Base-by-base conservation (phyloP, 2,797 vertebrate species). In the Oophaga sylvatica region DNA sequence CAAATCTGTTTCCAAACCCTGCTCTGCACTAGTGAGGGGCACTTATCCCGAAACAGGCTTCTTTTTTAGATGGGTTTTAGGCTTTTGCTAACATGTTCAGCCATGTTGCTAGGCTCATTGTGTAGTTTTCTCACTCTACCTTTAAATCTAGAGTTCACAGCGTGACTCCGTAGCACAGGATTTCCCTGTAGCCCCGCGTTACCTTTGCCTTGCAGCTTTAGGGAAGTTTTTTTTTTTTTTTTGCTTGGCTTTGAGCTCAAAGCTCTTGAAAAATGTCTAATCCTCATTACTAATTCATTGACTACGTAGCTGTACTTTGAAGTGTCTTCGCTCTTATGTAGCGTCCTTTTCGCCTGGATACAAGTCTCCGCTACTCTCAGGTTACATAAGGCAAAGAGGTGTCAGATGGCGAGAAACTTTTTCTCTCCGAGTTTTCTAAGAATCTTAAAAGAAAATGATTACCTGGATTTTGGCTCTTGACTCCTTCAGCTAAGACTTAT, bases 221-320 rank as follows among this genome's bases (percentile, higher is more conserved):
- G 73, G 80, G 83, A 65, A 48, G 48, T 63, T 83, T 89, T 86
- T 82, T 56, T 0, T 35, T 68, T 63, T 83, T 89, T 86, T 82
- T 35, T 0, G 59, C 78, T 89, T 89, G 79, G 80, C 87, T 85
- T 89, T 89, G 48, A 85, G 73, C 88, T 83, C 73, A 70, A 85
- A 88, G 87, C 83, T 57, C 65, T 86, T 89, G 87, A 71, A 89
- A 89, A 85, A 62, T 89, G 62, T 83, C 45, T 89, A 89, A 89
- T 86, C 83, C 86, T 87, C 85, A 83, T 75, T 76, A 80, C 62
- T 56, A 80, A 90, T 87, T 85, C 80, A 60, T 53, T 11, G 31
- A n/a, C 77, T 60, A 76, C 80, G 75, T 75, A 53, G 79, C 35
- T 67, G 67, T 73, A 68, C 89, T 87, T 90, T 82, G 84, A 31